A percentile compares a stretch with the other conserved stretches of the same genome.
Conservation (phyloP, 2,797 vertebrate species). For the Malacoctenus gilli region DNA sequence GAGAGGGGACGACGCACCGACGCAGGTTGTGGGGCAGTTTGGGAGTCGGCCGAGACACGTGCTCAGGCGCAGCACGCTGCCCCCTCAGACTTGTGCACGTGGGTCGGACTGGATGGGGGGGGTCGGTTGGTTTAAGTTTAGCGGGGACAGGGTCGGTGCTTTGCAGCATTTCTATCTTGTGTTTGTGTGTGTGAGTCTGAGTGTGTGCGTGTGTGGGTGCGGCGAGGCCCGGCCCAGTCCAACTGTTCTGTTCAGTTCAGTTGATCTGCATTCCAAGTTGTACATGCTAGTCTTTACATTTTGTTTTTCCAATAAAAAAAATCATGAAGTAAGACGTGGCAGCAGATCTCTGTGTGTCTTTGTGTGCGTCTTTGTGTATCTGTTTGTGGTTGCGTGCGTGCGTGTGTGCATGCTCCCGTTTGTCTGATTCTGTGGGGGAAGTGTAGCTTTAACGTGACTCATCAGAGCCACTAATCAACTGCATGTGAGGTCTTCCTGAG, state of each 20-base stretch:
- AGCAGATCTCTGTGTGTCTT: not conserved
- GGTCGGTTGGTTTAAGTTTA: constrained; percentile 56
- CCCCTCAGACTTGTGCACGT: constrained; percentile 32
- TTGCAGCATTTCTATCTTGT: constrained; percentile 70
- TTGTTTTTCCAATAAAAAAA: constrained; percentile 82
- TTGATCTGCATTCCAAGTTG: constrained; percentile 82
- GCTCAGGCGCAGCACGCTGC: constrained; percentile 25
- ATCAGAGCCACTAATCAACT: constrained; percentile 17
- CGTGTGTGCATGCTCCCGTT: not conserved
- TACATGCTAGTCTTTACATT: constrained; percentile 81
- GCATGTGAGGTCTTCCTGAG: constrained; percentile 22
- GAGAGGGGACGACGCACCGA: constrained; percentile 36
- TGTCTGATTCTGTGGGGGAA: constrained; percentile 24
- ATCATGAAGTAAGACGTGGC: constrained; percentile 60
- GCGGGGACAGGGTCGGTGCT: constrained; percentile 63
- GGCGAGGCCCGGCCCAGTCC: constrained; percentile 73
- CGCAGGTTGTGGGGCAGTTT: constrained; percentile 45
- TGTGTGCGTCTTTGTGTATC: no score
- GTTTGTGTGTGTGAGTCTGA: constrained; percentile 48
- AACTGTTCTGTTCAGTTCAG: constrained; percentile 77
- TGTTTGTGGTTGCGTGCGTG: no score
- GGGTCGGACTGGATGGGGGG: constrained; percentile 14
- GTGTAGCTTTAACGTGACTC: constrained; percentile 41
- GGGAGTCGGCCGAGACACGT: not conserved
- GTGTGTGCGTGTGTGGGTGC: constrained; percentile 54